phyloP scores from a whole-genome alignment of 1,140 invertebrate species.

The Drosophila ficusphila region DNA sequence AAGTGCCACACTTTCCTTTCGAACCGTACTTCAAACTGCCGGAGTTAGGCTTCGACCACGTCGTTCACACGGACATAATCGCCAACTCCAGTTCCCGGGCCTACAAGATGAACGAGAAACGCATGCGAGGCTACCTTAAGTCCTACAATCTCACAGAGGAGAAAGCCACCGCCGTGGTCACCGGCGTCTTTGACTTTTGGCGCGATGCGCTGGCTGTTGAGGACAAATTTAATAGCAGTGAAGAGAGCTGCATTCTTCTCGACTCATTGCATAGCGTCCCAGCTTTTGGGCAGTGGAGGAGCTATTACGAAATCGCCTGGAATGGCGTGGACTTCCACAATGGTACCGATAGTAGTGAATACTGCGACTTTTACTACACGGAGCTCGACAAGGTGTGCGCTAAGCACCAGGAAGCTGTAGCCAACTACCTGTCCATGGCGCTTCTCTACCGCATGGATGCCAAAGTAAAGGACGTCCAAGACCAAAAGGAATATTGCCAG shows the following conservation, averaged over 20 bases:
- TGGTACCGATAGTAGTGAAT: not conserved
- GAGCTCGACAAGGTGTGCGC: conserved; percentile 63
- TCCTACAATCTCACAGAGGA: conserved; percentile 51
- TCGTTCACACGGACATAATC: conserved; percentile 69
- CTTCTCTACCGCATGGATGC: conserved; percentile 66
- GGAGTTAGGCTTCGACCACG: conserved; percentile 70
- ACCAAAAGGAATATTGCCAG: conserved; percentile 82
- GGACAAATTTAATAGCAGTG: conserved; percentile 53
- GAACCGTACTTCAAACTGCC: conserved; percentile 67
- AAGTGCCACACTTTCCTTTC: conserved; percentile 61
- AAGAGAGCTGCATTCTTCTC: conserved; percentile 15
- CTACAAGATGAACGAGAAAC: conserved; percentile 58
- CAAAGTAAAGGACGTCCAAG: conserved; percentile 41
- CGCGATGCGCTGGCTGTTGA: conserved; percentile 41
- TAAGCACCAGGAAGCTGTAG: conserved; percentile 50
- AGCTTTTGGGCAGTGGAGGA: conserved; percentile 39
- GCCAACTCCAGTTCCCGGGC: conserved; percentile 49
- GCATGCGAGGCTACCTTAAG: conserved; percentile 60
- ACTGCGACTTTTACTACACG: conserved; percentile 59
- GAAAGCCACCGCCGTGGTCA: conserved; percentile 36
- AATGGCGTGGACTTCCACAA: conserved; percentile 21
- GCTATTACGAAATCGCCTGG: conserved; percentile 74
- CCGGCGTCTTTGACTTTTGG: conserved; percentile 68
- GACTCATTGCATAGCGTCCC: not conserved
- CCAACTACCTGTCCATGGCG: conserved; percentile 73